Base-by-base conservation (phyloP, 1,140 invertebrate genomes). In the Nylanderia fulva region DNA sequence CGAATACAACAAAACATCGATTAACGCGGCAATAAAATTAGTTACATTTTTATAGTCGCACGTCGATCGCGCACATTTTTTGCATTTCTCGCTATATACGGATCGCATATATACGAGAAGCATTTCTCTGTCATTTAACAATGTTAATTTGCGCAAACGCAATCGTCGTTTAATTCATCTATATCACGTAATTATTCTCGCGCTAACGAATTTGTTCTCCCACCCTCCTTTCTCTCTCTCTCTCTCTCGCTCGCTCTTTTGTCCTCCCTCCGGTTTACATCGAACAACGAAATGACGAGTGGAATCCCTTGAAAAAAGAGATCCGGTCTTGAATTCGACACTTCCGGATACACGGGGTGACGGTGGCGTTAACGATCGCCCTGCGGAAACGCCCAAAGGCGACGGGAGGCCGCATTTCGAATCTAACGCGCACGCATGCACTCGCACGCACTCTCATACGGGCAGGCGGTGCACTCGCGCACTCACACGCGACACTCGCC, bases 291-390 rank as follows among this genome's bases (percentile, higher is more conserved):
- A 45, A 9, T 18, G 48, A 54, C 42, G 45, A 13, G 1, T n/a
- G 6, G 45, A 18, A 48, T 48, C 45, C 66, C 52, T 64, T 39
- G 66, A 58, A 80, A 71, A n/a, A n/a, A n/a, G n/a, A 58, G 77
- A 82, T 82, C 77, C 33, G 63, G n/a, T 45, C 77, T 72, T 60
- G 77, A 52, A 60, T 72, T 82, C 77, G 77, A 72, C 66, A 82
- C 52, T 72, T 71, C 24, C 15, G 66, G 52, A 82, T 60, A 52
- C 66, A n/a, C n/a, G n/a, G 77, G 54, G 66, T 72, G 66, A 88
- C 89, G 82, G 80, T 76, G 85, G 86, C 74, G 77, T 88, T 93
- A 93, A 93, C 93, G 93, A 93, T 93, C 93, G 92, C 85, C 75
- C 83, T 75, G 88, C 93, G 93, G 92, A 93, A 92, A 93, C 90